These are phyloP conservation scores for Syritta pipiens DNA, from an alignment of 2,888 invertebrate species.

Conservation along the genomic window DNA sequence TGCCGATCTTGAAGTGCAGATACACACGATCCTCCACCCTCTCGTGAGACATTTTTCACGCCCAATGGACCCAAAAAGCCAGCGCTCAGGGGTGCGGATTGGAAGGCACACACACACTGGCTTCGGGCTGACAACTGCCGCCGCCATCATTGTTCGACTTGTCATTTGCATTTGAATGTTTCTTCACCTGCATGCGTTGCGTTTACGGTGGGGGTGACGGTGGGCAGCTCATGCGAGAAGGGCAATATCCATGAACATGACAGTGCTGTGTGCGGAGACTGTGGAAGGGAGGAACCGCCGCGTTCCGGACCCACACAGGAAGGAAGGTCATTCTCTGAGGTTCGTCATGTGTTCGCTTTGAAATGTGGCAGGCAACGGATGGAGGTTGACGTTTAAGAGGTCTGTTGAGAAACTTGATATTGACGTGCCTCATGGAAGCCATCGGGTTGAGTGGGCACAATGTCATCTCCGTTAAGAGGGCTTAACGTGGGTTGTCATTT, in stretches of 20 bases:
- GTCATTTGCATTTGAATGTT: slow-evolving; percentile 59
- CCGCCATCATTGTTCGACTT: slow-evolving; percentile 39
- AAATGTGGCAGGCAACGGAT: slow-evolving; percentile 29
- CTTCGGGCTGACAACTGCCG: slow-evolving; percentile 63
- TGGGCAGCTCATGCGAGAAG: slow-evolving; percentile 54
- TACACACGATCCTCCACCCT: slow-evolving; percentile 17
- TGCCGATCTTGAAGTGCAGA: slow-evolving; percentile 37
- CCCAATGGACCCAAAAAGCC: slow-evolving; percentile 45
- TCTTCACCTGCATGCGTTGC: slow-evolving; percentile 43
- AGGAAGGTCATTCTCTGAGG: slow-evolving; percentile 60
- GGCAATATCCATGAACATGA: slow-evolving; percentile 66
- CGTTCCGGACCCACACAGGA: slow-evolving; percentile 46
- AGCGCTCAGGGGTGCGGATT: slow-evolving; percentile 11
- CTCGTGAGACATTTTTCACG: slow-evolving; percentile 61
- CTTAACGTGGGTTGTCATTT: slow-evolving; percentile 13
- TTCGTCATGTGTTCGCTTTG: slow-evolving; percentile 26
- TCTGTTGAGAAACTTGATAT: slow-evolving; percentile 48
- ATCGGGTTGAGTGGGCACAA: slow-evolving; percentile 34
- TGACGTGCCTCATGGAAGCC: slow-evolving; percentile 27
- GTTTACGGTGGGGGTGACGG: background rate
- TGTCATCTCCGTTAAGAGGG: slow-evolving; percentile 33
- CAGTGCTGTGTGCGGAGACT: slow-evolving; percentile 41
- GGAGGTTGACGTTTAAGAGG: too few species aligned
- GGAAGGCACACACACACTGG: too few species aligned
- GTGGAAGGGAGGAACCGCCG: background rate